These are phyloP conservation scores for Pangasianodon gigas DNA, from an alignment of 2,113 vertebrate species.

Conservation along the genomic window DNA sequence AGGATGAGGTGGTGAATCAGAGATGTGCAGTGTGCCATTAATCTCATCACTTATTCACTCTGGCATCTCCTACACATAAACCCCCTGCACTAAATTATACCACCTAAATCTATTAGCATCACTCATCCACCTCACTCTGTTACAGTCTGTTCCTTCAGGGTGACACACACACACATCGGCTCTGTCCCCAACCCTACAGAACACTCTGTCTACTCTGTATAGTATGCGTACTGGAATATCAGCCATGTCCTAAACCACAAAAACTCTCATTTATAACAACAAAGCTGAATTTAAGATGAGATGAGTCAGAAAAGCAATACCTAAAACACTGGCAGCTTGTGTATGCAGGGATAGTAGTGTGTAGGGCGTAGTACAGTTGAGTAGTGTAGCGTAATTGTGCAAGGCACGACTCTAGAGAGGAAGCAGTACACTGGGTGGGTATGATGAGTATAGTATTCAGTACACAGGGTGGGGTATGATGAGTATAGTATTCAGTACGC, in stretches of 20 bases:
- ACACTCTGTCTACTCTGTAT: neutral
- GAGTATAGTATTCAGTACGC: too few relatives aligned
- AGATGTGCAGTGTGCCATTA: constrained; percentile 7
- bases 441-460: too few relatives aligned
- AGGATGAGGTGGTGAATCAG: constrained; percentile 41
- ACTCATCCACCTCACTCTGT: neutral
- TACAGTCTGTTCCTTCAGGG: neutral
- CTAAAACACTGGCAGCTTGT: too few relatives aligned
- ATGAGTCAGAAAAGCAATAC: too few relatives aligned
- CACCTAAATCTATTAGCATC: neutral
- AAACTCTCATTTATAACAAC: too few relatives aligned
- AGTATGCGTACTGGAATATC: neutral
- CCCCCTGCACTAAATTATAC: neutral
- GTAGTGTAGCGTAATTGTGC: too few relatives aligned
- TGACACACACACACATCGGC: neutral
- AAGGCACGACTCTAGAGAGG: too few relatives aligned
- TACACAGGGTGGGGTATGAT: too few relatives aligned
- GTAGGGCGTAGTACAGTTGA: too few relatives aligned
- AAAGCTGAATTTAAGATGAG: too few relatives aligned
- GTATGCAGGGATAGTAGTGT: too few relatives aligned
- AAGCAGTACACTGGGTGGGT: too few relatives aligned
- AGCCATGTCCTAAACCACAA: neutral
- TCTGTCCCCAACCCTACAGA: neutral
- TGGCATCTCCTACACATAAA: neutral
- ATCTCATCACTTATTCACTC: neutral